Evolutionary conservation across 2,888 invertebrate genomes (phyloP), one percentile per base, ranked within the genome.

Genomic region (Oxystoma pomonae): DNA sequence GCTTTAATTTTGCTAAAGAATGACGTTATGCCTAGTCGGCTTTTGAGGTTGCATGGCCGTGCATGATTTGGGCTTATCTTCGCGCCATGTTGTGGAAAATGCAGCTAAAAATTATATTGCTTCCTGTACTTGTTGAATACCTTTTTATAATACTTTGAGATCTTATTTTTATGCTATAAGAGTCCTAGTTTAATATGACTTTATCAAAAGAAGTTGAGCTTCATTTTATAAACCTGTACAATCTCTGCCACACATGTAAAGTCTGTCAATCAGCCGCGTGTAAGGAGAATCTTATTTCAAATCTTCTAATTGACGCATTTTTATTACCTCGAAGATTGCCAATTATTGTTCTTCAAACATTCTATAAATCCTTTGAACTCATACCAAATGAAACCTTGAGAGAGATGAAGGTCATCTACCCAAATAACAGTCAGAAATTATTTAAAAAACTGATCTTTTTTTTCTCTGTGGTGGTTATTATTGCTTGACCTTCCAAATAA

Each of bases 41-140:
- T 69, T 67, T 65, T 68, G 64, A 67, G 66, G 71, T 72, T 70
- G 69, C 76, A 78, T 80, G 79, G 79, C 79, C 78, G 74, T 73
- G 76, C 77, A 78, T 76, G 77, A 78, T 76, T 78, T 73, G 70
- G 75, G 75, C 75, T 71, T 81, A 81, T 71, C 66, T 78, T 83
- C 83, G 82, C 83, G 83, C 83, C 83, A 83, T 83, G 83, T 83
- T 83, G 82, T 77, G 67, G 67, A 67, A 66, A 69, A 67, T 64
- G 63, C 56, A 59, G 58, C 65, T 57, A 55, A 53, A 35, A 62
- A 60, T 53, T 35, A 3, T 12, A 35, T 3, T 35, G 35, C 5
- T 35, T 35, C 12, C 12, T 35, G 5, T 35, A 35, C 63, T 22
- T 57, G 59, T 59, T 65, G 55, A 65, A 18, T 56, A 53, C 16